Percentiles rank a stretch among this genome's conserved stretches.
phyloP scores from a whole-genome alignment of 2,113 vertebrate genomes.

The Vimba vimba region DNA sequence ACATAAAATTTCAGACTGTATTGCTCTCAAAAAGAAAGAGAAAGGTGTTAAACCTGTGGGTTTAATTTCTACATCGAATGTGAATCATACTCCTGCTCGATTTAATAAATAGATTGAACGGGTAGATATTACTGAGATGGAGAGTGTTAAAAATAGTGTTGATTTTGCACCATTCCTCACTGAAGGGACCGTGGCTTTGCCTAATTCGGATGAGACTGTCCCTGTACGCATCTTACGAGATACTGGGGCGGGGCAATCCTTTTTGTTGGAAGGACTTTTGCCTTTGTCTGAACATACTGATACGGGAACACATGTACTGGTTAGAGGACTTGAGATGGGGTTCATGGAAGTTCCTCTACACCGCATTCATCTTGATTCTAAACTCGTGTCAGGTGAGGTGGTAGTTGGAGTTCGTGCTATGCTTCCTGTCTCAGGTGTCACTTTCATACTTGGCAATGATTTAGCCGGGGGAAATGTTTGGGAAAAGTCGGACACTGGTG shows the following conservation, averaged over 20 bases:
- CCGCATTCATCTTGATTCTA: neutral
- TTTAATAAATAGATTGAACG: too few species aligned
- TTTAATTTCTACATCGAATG: too few species aligned
- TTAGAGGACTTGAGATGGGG: too few species aligned
- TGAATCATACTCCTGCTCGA: too few species aligned
- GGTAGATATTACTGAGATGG: too few species aligned
- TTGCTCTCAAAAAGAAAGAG: too few species aligned
- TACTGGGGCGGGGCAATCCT: too few species aligned
- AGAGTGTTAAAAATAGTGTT: neutral
- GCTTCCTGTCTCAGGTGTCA: neutral
- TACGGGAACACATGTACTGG: too few species aligned
- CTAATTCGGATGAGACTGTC: too few species aligned
- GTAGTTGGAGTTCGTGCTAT: neutral
- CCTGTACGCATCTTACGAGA: neutral
- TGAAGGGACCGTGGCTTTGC: neutral
- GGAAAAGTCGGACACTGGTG: neutral
- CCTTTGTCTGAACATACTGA: neutral
- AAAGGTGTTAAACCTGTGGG: too few species aligned
- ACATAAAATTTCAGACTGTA: too few species aligned
- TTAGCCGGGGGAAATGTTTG: neutral
- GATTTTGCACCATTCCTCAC: neutral
- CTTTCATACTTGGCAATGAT: neutral
- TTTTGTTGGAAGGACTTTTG: neutral
- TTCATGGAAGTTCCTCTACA: neutral
- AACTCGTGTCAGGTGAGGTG: neutral